These are phyloP conservation scores for Genyomyrus donnyi DNA, from an alignment of 2,113 vertebrate species.

Conservation along the genomic window DNA sequence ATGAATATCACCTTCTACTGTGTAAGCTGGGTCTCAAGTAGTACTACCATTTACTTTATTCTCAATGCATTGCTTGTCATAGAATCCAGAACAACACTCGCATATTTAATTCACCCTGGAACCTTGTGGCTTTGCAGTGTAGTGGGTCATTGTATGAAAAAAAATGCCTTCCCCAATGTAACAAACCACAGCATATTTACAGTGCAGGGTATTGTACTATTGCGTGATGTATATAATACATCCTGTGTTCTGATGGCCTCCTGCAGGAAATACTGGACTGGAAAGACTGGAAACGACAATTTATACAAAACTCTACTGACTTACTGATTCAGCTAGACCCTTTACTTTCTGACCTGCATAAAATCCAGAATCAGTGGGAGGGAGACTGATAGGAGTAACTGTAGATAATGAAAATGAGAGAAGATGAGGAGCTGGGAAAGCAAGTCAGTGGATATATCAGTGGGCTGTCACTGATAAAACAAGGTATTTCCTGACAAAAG, in stretches of 20 bases:
- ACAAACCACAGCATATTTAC: not conserved
- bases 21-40: not conserved
- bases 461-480: not conserved
- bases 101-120: not conserved
- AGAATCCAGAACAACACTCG: not conserved
- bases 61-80: not conserved
- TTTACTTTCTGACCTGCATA: not conserved
- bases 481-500: not conserved
- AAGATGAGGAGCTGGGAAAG: not conserved
- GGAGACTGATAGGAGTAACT: not conserved
- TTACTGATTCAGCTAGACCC: not conserved
- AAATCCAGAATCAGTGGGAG: not conserved
- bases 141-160: not conserved
- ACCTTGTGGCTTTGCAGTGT: not conserved
- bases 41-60: not conserved
- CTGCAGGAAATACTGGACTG: not conserved
- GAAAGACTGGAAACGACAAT: not conserved
- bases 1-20: not conserved
- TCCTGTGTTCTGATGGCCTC: not conserved
- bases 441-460: not conserved
- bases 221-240: not conserved
- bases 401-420: not conserved
- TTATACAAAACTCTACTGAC: not conserved
- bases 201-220: not conserved
- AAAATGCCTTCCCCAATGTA: not conserved